These are phyloP conservation scores for Kryptolebias marmoratus DNA, from an alignment of 2,113 vertebrate species.

Conservation along the genomic window DNA sequence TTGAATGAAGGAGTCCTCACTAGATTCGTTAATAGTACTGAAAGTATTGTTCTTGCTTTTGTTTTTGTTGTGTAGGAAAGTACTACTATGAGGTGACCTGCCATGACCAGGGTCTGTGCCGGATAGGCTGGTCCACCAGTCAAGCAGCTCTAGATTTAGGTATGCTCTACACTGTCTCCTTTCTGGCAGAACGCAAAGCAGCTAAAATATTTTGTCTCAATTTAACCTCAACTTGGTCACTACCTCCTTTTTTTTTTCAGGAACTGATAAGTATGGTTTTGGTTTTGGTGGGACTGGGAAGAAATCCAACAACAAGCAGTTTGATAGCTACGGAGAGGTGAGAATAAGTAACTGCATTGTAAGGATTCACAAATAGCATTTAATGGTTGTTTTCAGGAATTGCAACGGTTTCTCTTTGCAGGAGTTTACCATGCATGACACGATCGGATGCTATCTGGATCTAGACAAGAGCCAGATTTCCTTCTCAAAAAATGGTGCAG, in stretches of 20 bases:
- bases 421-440: conserved; percentile 99
- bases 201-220: background rate
- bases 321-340: conserved; percentile 99
- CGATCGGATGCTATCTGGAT: conserved; percentile 93
- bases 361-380: background rate
- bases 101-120: conserved; percentile 94
- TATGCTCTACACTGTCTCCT: conserved; percentile 45
- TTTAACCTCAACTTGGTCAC: background rate
- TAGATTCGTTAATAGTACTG: background rate
- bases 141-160: conserved; percentile 94
- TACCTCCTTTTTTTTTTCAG: conserved; percentile 68
- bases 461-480: conserved; percentile 86
- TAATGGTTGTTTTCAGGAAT: background rate
- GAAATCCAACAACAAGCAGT: conserved; percentile 98
- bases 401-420: conserved; percentile 53
- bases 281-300: conserved; percentile 98
- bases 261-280: conserved; percentile 96
- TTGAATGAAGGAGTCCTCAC: background rate
- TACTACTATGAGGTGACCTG: conserved; percentile 95
- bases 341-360: background rate
- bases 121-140: conserved; percentile 94
- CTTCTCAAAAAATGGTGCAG: conserved; percentile 94
- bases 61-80: conserved; percentile 78
- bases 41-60: background rate
- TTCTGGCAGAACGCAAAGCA: background rate